Base-by-base conservation (phyloP, 2,797 vertebrate species). In the Diceros bicornis region DNA sequence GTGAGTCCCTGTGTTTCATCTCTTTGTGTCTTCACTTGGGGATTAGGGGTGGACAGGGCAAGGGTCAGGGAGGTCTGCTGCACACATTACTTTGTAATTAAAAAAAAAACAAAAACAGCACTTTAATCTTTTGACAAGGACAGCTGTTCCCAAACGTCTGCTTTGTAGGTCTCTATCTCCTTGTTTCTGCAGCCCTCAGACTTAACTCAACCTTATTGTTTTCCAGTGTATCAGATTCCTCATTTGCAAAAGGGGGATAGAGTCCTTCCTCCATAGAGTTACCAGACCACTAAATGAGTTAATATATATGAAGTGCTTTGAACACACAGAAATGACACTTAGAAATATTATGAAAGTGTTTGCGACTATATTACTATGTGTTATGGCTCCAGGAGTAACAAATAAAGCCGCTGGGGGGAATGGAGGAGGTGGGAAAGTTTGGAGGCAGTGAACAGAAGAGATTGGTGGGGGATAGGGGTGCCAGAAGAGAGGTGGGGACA, bases 21-120 rank as follows among this genome's bases (percentile, higher is more conserved):
- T 74, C 84, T 88, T 32, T 59, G 61, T 29, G 21, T 62, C 62
- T 91, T 85, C 81, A 64, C 41, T 62, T 91, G 68, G 68, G 57
- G 72, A 77, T 81, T n/a, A 59, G 12, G 13, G 52, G 4, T 75
- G 47, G 50, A 79, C 3, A 27, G 66, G 66, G 21, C 88, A 81
- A 95, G 32, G 72, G 91, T 85, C 91, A 96, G 91, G 68, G 47
- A 57, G 41, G 55, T 66, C 81, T 94, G 61, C 74, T 69, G 59
- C 55, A 90, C n/a, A 87, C 27, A 32, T 77, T 47, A 32, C 83
- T 94, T 87, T 41, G 32, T 71, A 37, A 94, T 91, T 61, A 10
- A 47, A 89, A 72, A 91, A 88, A 64, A 47, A 78, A n/a, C n/a
- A n/a, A 17, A 90, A 66, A 55, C 27, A 20, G 57, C 64, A 29